These are phyloP conservation scores for Meleagris gallopavo DNA, from an alignment of 2,113 vertebrate species.

Conservation along the genomic window DNA sequence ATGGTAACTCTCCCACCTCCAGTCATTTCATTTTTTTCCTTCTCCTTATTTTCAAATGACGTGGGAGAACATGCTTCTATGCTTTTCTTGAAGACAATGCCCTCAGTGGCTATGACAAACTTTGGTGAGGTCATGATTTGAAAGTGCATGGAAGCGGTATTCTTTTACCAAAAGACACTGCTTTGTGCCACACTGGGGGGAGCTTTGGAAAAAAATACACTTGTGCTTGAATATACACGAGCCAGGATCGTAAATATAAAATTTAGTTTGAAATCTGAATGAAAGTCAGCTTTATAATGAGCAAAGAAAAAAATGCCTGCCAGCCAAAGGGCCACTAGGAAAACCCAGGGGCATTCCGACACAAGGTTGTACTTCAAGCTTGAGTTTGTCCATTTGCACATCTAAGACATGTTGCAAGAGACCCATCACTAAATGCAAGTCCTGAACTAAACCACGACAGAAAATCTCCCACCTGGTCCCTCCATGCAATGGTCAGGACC, in stretches of 20 bases:
- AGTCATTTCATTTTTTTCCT: not conserved
- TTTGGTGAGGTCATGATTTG: not conserved
- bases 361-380: not conserved
- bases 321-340: not conserved
- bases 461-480: not conserved
- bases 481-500: not conserved
- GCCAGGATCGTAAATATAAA: not conserved
- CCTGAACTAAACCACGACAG: not conserved
- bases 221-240: not conserved
- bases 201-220: not conserved
- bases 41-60: not conserved
- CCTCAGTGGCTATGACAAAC: not conserved
- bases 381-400: not conserved
- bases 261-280: not conserved
- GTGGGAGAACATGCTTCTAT: not conserved
- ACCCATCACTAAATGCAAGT: not conserved
- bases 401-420: not conserved
- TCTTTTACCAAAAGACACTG: not conserved
- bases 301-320: not conserved
- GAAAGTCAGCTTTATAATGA: not conserved
- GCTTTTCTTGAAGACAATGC: not conserved
- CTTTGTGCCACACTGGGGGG: not conserved
- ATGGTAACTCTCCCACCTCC: not conserved
- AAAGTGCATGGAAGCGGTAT: not conserved
- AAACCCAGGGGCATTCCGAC: not conserved